Base-by-base conservation (phyloP, 2,797 vertebrate genomes). In the Acrossocheilus fasciatus region DNA sequence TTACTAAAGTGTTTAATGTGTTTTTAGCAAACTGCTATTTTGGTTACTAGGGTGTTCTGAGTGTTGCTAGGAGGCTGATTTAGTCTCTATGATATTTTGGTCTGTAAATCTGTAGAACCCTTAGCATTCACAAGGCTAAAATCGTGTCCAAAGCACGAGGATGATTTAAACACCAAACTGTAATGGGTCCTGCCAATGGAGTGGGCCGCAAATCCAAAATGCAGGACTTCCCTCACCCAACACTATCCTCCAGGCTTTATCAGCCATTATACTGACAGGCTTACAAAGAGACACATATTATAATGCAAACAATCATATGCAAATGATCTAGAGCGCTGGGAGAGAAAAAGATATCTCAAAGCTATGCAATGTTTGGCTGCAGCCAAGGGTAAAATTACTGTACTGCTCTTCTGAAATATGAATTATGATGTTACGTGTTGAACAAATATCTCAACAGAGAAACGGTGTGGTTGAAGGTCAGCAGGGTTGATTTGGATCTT, bases 211-310 rank as follows among this genome's bases (percentile, higher is more conserved):
- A 69, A 52, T 62, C 23, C 26, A 62, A 47, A 81, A 70, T 47
- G 73, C 23, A 70, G 41, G 59, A 64, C 26, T n/a, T 41, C 18
- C 41, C 57, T 66, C 7, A 75, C 30, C 75, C 50, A 34, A 70
- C 81, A 66, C 68, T 39, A 57, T 84, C 36, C 20, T 36, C 47
- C 47, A 81, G 75, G 23, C 39, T 43, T 81, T 77, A 57, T 50
- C n/a, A 30, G 39, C 7, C 23, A 57, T 70, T 69, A 34, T n/a
- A 81, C 81, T n/a, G 70, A 84, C 47, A 87, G 57, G 20, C 70
- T 79, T 73, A 81, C 78, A 85, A 74, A 87, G 77, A 74, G 70
- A 83, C 62, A 57, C 69, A 54, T 52, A 39, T 39, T 54, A 50
- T 62, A 62, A 72, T 84, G 34, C 54, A 74, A 64, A 72, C 26